Percentiles rank a stretch among this genome's conserved stretches.
Conservation (phyloP, 2,113 vertebrate species). For the Peromyscus maniculatus region DNA sequence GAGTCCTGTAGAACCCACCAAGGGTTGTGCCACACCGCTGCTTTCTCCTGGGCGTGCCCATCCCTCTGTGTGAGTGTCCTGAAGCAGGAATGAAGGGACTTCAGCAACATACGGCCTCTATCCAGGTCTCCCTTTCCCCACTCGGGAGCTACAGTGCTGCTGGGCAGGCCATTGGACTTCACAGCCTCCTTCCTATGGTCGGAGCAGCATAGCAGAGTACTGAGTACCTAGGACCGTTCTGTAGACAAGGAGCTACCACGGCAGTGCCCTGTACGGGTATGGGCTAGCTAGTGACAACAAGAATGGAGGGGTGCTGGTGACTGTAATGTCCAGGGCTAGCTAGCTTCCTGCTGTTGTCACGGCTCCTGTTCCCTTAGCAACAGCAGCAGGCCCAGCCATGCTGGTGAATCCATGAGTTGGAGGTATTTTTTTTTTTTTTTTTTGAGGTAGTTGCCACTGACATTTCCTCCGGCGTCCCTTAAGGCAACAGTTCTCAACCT, state of each 20-base stretch:
- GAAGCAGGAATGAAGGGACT: too few relatives aligned
- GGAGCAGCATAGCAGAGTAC: background rate
- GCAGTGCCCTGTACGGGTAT: background rate
- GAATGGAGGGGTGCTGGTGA: background rate
- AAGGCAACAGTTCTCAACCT: background rate
- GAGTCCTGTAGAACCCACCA: background rate
- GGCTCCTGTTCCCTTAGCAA: background rate
- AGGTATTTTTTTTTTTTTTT: background rate
- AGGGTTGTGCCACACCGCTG: background rate
- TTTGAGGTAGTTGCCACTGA: background rate
- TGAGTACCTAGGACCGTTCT: background rate
- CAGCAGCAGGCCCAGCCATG: background rate
- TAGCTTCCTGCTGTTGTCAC: background rate
- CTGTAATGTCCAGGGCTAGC: background rate
- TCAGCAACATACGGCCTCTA: background rate
- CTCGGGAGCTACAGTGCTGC: background rate
- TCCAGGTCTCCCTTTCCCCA: background rate
- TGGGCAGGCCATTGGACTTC: background rate
- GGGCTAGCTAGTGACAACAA: background rate
- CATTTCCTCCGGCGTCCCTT: background rate
- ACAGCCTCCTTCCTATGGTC: background rate
- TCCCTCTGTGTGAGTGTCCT: background rate
- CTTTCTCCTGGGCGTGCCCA: background rate
- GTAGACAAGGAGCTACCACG: background rate
- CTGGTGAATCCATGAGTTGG: background rate